Percentiles rank a stretch among this genome's conserved stretches.
These are phyloP conservation scores for Danio jaintianensis DNA, from an alignment of 2,797 vertebrate species.

Conservation along the genomic window DNA sequence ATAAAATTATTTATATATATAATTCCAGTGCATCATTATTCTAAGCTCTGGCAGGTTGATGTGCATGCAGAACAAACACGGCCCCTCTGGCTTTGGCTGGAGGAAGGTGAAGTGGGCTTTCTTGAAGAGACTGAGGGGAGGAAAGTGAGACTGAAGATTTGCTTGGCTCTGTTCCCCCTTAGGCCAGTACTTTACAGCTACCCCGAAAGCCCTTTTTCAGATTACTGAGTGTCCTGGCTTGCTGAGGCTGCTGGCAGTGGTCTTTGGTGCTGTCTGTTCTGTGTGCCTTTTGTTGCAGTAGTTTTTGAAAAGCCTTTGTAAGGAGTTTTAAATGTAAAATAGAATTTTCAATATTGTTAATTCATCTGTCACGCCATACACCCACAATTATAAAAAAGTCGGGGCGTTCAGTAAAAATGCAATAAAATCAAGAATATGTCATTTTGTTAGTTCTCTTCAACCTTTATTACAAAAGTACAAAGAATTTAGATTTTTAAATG, in stretches of 20 bases:
- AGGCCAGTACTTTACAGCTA: slow-evolving; percentile 40
- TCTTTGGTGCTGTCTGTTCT: neutral
- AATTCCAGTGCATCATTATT: neutral
- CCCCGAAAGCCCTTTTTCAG: slow-evolving; percentile 21
- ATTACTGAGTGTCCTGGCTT: slow-evolving; percentile 45
- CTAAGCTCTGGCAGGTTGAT: neutral
- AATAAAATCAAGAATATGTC: too few relatives aligned
- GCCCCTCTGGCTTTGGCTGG: slow-evolving; percentile 3
- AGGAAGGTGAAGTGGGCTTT: slow-evolving; percentile 29
- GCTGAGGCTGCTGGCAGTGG: neutral
- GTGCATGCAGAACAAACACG: slow-evolving; percentile 2
- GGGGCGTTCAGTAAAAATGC: too few relatives aligned
- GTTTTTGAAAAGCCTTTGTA: neutral
- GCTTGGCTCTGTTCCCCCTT: slow-evolving; percentile 30
- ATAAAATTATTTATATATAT: too few relatives aligned
- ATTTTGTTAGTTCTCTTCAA: too few relatives aligned
- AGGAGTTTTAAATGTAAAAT: neutral
- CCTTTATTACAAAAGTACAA: too few relatives aligned
- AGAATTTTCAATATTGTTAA: too few relatives aligned
- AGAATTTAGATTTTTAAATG: too few relatives aligned
- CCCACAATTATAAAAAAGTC: too few relatives aligned
- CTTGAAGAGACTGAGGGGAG: slow-evolving; percentile 11
- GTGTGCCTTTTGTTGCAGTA: neutral
- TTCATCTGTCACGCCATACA: too few relatives aligned
- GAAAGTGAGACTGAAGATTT: slow-evolving; percentile 26